These are phyloP conservation scores for Rhinella marina DNA, from an alignment of 2,797 vertebrate species.

Conservation along the genomic window DNA sequence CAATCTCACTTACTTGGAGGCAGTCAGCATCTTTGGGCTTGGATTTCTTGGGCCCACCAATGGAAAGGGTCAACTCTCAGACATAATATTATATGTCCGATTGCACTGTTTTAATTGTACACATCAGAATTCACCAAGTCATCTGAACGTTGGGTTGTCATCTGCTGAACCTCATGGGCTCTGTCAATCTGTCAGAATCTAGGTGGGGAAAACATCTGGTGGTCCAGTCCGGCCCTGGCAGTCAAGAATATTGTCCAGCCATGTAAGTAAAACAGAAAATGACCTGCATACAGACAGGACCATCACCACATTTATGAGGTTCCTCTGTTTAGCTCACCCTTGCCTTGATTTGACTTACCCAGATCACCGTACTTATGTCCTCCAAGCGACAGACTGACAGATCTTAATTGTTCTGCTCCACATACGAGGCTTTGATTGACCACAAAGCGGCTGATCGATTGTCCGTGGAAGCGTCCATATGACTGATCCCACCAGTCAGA, in stretches of 20 bases:
- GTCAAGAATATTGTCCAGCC: neutral
- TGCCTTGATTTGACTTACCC: no score
- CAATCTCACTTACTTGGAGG: neutral
- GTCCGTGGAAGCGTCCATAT: no score
- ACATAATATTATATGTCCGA: neutral
- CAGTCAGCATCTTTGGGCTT: neutral
- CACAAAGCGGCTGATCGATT: no score
- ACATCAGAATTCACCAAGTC: neutral
- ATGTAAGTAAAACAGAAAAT: neutral
- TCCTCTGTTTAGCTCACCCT: no score
- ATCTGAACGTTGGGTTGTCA: no score
- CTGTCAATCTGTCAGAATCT: neutral
- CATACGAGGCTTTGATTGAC: no score
- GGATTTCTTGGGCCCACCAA: neutral
- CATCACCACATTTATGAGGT: neutral
- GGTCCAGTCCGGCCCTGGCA: neutral
- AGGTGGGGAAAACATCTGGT: neutral
- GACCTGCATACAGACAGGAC: neutral
- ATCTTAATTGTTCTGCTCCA: no score
- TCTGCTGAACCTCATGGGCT: neutral
- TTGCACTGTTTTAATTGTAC: neutral
- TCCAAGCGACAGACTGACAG: no score
- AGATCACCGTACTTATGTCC: no score
- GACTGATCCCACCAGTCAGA: no score
- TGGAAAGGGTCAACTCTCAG: neutral